These are phyloP conservation scores for Ormia ochracea DNA, from an alignment of 2,888 invertebrate genomes.

Conservation along the genomic window DNA sequence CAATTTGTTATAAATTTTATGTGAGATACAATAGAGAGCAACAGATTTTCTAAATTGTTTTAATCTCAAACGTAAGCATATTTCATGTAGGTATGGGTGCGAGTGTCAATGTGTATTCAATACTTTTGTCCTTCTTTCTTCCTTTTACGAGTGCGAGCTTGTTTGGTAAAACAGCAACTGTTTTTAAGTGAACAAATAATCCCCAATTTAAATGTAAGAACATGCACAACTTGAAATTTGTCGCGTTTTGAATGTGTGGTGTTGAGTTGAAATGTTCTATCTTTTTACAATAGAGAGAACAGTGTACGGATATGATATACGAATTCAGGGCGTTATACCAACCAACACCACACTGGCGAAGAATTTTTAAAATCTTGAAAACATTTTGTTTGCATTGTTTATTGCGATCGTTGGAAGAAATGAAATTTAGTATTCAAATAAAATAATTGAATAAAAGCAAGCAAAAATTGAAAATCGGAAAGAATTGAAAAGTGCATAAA, in stretches of 20 bases:
- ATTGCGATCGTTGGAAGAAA: too few species aligned
- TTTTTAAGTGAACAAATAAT: slow-evolving; percentile 68
- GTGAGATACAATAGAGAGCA: slow-evolving; percentile 65
- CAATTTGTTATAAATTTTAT: slow-evolving; percentile 19
- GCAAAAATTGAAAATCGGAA: too few species aligned
- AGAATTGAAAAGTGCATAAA: too few species aligned
- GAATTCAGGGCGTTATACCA: too few species aligned
- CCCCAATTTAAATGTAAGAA: slow-evolving; percentile 74
- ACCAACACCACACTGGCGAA: too few species aligned
- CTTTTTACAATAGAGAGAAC: too few species aligned
- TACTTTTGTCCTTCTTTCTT: background rate
- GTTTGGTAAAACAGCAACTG: slow-evolving; percentile 21
- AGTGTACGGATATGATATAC: too few species aligned
- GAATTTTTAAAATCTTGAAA: too few species aligned
- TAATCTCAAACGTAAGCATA: slow-evolving; percentile 67
- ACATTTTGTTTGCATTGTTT: too few species aligned
- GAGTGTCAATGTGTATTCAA: background rate
- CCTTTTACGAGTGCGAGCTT: background rate
- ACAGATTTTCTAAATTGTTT: slow-evolving; percentile 76
- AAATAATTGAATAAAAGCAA: too few species aligned
- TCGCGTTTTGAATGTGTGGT: slow-evolving; percentile 41
- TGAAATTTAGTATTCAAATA: too few species aligned
- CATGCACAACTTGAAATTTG: slow-evolving; percentile 68
- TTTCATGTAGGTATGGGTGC: background rate
- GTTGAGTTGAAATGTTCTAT: slow-evolving; percentile 44